phyloP scores from a whole-genome alignment of 2,888 invertebrate species.

The Terebella lapidaria region DNA sequence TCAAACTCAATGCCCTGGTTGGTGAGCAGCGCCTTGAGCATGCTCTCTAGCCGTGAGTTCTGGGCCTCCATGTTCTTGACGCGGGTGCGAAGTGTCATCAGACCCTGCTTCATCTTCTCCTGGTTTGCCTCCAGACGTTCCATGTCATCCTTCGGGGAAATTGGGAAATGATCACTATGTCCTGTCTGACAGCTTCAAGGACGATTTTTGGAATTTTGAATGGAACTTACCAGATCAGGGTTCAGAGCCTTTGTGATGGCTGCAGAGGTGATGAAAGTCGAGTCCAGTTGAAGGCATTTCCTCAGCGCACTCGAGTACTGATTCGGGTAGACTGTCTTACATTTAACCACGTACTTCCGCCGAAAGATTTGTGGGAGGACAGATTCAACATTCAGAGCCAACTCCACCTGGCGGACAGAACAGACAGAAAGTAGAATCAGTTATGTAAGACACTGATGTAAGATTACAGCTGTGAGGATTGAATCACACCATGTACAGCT shows the following conservation, averaged over 20 bases:
- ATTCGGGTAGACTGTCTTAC: conserved; percentile 48
- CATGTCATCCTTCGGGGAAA: conserved; percentile 47
- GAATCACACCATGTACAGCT: no score
- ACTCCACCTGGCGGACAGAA: conserved; percentile 43
- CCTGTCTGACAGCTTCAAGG: no score
- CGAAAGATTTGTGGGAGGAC: conserved; percentile 51
- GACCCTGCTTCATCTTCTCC: conserved; percentile 33
- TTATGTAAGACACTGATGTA: no score
- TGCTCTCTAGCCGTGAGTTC: conserved; percentile 37
- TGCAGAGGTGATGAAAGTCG: conserved; percentile 31
- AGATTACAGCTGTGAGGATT: no score
- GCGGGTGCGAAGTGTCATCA: conserved; percentile 34
- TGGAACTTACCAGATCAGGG: conserved; percentile 45
- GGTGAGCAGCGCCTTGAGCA: conserved; percentile 40
- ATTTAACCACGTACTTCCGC: conserved; percentile 40
- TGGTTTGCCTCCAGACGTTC: conserved; percentile 41
- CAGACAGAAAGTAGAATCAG: no score
- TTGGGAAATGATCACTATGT: no score
- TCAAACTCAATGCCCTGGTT: conserved; percentile 32
- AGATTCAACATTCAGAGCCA: conserved; percentile 54
- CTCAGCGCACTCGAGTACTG: conserved; percentile 23
- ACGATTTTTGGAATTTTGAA: no score
- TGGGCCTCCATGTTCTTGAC: conserved; percentile 38
- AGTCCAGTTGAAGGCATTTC: conserved; percentile 25
- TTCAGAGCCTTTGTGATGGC: conserved; percentile 40